phyloP scores from a whole-genome alignment of 2,888 invertebrate species.

The Leuctra nigra region DNA sequence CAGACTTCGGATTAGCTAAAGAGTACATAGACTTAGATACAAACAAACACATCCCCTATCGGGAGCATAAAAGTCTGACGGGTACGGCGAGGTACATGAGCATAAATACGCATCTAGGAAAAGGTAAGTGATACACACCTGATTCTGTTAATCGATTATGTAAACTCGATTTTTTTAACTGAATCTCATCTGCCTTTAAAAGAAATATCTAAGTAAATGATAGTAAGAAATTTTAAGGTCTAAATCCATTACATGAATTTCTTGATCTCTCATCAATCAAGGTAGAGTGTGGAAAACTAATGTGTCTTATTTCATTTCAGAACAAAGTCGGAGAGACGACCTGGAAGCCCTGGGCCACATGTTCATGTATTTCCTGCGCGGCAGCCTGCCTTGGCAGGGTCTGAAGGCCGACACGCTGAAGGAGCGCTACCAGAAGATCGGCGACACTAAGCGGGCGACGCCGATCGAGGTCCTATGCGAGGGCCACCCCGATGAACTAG shows the following conservation, averaged over 20 bases:
- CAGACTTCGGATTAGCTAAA: conserved; percentile 99
- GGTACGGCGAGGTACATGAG: conserved; percentile 99
- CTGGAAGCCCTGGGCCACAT: conserved; percentile 99
- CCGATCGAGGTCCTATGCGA: conserved; percentile 90
- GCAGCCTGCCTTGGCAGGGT: conserved; percentile 99
- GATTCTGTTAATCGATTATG: too few relatives aligned
- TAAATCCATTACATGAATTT: too few relatives aligned
- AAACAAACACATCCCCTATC: conserved; percentile 99
- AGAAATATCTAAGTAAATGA: too few relatives aligned
- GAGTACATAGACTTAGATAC: conserved; percentile 99
- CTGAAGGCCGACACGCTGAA: conserved; percentile 99
- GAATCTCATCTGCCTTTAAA: too few relatives aligned
- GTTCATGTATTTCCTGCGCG: conserved; percentile 99
- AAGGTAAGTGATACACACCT: conserved; percentile 52
- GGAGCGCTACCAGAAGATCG: conserved; percentile 99
- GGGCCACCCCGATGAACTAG: conserved; percentile 91
- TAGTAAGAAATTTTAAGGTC: too few relatives aligned
- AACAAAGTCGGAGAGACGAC: conserved; percentile 99
- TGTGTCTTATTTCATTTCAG: conserved; percentile 47
- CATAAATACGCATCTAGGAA: conserved; percentile 99
- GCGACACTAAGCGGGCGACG: conserved; percentile 98
- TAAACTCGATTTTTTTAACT: too few relatives aligned
- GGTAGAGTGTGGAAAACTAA: not conserved
- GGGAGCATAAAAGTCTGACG: conserved; percentile 99
- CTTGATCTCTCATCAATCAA: not conserved